Conservation (phyloP, 2,113 vertebrate genomes). For the Crotalus viridis region DNA sequence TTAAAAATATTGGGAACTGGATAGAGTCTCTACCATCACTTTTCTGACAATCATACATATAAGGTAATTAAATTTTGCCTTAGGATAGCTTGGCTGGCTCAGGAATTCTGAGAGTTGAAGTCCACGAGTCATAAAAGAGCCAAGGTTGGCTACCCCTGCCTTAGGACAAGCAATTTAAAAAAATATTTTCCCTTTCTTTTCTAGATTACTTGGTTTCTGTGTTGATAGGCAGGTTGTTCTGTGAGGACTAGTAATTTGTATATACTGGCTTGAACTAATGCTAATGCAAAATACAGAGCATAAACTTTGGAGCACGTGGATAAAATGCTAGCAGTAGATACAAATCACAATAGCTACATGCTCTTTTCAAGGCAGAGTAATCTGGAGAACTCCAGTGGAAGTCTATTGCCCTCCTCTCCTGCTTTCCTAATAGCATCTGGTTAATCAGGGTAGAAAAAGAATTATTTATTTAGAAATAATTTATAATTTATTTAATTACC, state of each 20-base stretch:
- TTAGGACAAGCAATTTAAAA: background rate
- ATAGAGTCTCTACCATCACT: background rate
- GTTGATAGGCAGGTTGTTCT: background rate
- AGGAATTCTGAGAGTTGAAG: no score
- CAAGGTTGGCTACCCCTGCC: no score
- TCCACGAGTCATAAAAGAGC: no score
- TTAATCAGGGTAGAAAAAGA: background rate
- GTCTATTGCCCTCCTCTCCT: background rate
- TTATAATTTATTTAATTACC: background rate
- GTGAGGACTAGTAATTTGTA: background rate
- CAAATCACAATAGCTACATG: background rate
- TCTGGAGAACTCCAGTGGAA: background rate
- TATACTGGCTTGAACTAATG: background rate
- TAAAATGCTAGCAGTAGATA: background rate
- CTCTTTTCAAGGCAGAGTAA: background rate
- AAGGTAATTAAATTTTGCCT: background rate
- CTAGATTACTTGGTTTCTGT: background rate
- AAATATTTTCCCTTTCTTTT: background rate
- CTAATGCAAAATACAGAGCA: background rate
- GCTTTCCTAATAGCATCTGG: background rate
- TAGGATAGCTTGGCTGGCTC: no score
- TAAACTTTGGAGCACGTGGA: background rate
- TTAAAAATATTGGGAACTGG: background rate
- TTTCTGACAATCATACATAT: background rate
- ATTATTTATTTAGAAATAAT: background rate